Evolutionary conservation across 2,888 invertebrate genomes (phyloP), one percentile per base, ranked within the genome.

Genomic region (Phaonia tiefii): DNA sequence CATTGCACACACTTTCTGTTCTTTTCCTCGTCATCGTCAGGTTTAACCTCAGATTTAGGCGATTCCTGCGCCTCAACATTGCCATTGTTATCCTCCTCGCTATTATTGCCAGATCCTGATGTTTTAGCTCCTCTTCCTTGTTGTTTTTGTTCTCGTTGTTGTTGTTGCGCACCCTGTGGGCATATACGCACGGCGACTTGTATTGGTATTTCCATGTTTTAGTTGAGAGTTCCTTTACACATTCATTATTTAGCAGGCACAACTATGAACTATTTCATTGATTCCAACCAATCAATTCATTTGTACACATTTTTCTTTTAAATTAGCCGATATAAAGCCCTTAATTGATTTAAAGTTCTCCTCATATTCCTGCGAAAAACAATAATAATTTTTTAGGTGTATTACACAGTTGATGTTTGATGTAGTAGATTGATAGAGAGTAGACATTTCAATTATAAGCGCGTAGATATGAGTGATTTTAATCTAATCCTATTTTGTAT

Each of bases 151-250:
- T 93, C 85, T 91, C 92, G 82, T 92, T 90, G 91, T 65, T 60
- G 69, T 65, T 86, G 85, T 83, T 84, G 82, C 93, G 93, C 85
- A 91, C 92, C 82, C 92, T 90, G 91, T 49, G 94, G 93, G 86
- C 92, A 93, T 75, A 95, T 91, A 83, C 95, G 92, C 73, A 95
- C 93, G 22, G 94, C 95, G 81, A 95, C 94, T 92, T 95, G 95
- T 81, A 95, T 93, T 81, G 94, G 94, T 84, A 94, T 93, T 91
- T 95, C 95, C 95, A 95, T 95, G 46, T 72, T 25, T n/a, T n/a
- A 51, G 1, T 49, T 56, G 31, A 3, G 26, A 37, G n/a, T 75
- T 51, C 39, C 20, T 51, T 60, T 39, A 63, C 42, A 13, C 54
- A 54, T 22, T 31, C 31, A 49, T 5, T 46, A 46, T n/a, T 46